Conservation (phyloP, 92 coral and sea anemone genomes). For the Zoanthus sociatus region DNA sequence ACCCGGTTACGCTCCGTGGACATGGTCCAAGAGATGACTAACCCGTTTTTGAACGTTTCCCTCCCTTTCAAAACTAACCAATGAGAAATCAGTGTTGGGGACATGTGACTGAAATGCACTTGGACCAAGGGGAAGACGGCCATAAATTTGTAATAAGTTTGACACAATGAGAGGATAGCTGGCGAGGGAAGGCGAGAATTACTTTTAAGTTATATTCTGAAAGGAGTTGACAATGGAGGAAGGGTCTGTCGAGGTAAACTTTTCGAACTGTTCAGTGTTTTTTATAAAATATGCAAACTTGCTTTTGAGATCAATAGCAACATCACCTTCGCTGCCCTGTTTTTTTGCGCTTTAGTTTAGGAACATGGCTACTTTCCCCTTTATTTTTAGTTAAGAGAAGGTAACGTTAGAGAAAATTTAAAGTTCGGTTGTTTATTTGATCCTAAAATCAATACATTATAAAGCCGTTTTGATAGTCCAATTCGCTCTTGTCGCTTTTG, state of each 20-base stretch:
- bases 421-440: not conserved
- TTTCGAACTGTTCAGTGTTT: not conserved
- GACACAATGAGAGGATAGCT: slow-evolving; percentile 50
- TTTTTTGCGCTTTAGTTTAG: not conserved
- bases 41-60: slow-evolving; percentile 55
- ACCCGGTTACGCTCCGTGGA: too few relatives aligned
- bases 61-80: slow-evolving; percentile 72
- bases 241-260: slow-evolving; percentile 72
- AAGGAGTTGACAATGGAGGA: slow-evolving; percentile 63
- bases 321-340: not conserved
- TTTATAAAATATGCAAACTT: not conserved
- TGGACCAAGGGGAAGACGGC: slow-evolving; percentile 62
- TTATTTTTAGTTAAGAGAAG: not conserved
- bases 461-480: not conserved
- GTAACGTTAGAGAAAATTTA: not conserved
- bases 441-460: not conserved
- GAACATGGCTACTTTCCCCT: not conserved
- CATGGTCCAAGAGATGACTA: too few relatives aligned
- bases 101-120: slow-evolving; percentile 59
- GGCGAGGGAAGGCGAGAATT: slow-evolving; percentile 17
- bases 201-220: not conserved
- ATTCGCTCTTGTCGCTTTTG: not conserved
- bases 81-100: slow-evolving; percentile 44
- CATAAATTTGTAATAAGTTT: slow-evolving; percentile 86
- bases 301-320: not conserved